Conservation (phyloP, 2,888 invertebrate genomes). For the Seira sanloemensis region DNA sequence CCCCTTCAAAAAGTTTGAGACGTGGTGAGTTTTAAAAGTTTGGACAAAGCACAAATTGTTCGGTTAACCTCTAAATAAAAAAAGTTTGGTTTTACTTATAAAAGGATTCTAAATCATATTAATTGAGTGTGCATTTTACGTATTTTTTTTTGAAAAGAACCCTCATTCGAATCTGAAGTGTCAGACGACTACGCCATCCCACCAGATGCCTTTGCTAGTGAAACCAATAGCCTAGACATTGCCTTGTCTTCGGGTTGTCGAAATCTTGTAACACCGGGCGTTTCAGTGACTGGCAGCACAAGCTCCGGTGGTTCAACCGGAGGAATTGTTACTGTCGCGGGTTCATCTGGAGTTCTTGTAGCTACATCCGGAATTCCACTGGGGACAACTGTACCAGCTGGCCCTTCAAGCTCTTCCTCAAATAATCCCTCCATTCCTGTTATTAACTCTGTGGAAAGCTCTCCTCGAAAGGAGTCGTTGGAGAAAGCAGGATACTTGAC, state of each 20-base stretch:
- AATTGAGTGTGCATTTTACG: background rate
- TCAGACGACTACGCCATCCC: conserved; percentile 98
- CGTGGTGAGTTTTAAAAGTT: conserved; percentile 73
- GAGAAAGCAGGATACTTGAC: conserved; percentile 94
- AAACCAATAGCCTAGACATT: conserved; percentile 81
- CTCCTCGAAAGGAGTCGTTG: conserved; percentile 84
- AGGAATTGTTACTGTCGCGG: conserved; percentile 35
- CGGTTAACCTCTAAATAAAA: background rate
- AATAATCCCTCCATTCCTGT: conserved; percentile 75
- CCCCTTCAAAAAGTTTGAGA: conserved; percentile 74
- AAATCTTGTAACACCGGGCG: conserved; percentile 58
- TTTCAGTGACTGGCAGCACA: conserved; percentile 42
- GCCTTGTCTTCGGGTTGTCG: conserved; percentile 73
- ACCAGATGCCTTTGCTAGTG: conserved; percentile 92
- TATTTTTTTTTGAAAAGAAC: conserved; percentile 73
- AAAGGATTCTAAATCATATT: background rate
- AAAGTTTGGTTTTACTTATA: background rate
- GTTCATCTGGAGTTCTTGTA: conserved; percentile 57
- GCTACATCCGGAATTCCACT: conserved; percentile 53
- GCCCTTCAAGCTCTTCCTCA: conserved; percentile 74
- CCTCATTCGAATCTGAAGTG: conserved; percentile 92
- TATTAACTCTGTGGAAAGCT: conserved; percentile 74
- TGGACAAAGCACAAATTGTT: too few species aligned
- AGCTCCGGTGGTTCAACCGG: conserved; percentile 44
- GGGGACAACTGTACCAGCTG: conserved; percentile 66